These are phyloP conservation scores for Drosophila antonietae DNA, from an alignment of 2,888 invertebrate genomes.

Conservation along the genomic window DNA sequence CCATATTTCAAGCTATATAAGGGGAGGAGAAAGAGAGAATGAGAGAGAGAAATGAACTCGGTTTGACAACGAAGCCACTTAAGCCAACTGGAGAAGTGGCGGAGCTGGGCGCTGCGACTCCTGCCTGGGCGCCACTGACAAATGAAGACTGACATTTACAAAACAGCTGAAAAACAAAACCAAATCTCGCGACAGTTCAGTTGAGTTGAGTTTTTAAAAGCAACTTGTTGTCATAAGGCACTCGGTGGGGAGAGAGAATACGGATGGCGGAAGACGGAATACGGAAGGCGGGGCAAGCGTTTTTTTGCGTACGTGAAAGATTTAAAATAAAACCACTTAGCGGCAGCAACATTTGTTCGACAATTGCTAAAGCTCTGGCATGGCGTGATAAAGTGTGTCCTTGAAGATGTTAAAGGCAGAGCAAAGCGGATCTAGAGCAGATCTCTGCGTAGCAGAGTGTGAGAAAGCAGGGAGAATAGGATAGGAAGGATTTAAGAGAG, in stretches of 20 bases:
- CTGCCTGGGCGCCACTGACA: conserved; percentile 70
- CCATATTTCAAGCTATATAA: conserved; percentile 53
- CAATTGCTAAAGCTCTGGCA: conserved; percentile 65
- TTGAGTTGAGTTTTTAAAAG: conserved; percentile 77
- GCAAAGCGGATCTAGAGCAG: conserved; percentile 7
- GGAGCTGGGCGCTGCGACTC: conserved; percentile 11
- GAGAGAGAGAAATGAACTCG: conserved; percentile 56
- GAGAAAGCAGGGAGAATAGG: background rate
- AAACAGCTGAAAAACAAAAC: conserved; percentile 77
- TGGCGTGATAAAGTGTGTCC: conserved; percentile 62
- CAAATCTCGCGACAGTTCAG: conserved; percentile 73
- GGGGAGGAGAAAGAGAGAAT: background rate
- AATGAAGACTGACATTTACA: conserved; percentile 84
- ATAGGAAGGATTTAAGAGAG: background rate
- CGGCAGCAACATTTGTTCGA: conserved; percentile 63
- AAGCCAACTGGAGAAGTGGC: conserved; percentile 53
- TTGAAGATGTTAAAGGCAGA: conserved; percentile 19
- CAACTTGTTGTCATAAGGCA: conserved; percentile 78
- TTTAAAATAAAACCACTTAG: conserved; percentile 85
- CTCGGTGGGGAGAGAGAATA: background rate
- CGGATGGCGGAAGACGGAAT: too few relatives aligned
- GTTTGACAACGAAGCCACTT: conserved; percentile 75
- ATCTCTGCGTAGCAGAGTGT: background rate
- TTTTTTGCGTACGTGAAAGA: conserved; percentile 82
- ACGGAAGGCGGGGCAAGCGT: background rate